A percentile compares a stretch with the other conserved stretches of the same genome.
Evolutionary conservation across 2,888 invertebrate genomes (phyloP).

Genomic region (Rambutsinella grinnellia): DNA sequence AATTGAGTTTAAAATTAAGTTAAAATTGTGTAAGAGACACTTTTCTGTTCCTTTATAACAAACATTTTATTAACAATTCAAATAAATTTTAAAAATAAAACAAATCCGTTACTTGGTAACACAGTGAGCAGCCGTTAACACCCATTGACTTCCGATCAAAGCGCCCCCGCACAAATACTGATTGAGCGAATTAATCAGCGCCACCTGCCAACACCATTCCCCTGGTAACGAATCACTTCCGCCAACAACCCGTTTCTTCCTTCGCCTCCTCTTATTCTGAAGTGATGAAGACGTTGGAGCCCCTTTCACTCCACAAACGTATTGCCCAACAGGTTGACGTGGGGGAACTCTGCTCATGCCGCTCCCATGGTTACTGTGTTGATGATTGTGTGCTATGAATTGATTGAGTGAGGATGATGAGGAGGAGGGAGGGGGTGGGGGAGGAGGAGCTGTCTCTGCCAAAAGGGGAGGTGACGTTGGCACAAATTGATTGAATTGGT

Average conservation of each 20-base stretch:
- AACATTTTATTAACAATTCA: not conserved
- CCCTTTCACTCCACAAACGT: conserved; percentile 94
- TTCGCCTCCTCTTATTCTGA: conserved; percentile 65
- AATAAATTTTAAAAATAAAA: not conserved
- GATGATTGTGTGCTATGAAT: too few relatives aligned
- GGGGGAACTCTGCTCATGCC: not conserved
- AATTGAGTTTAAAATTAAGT: not conserved
- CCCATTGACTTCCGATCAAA: conserved; percentile 92
- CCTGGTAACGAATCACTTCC: conserved; percentile 92
- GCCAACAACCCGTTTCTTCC: conserved; percentile 80
- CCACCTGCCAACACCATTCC: conserved; percentile 97
- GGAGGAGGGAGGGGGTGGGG: too few relatives aligned
- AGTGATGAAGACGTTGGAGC: conserved; percentile 74
- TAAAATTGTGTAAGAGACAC: not conserved
- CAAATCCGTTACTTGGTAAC: conserved; percentile 89
- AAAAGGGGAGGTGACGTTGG: conserved; percentile 66
- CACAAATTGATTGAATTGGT: conserved; percentile 13
- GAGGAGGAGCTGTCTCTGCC: conserved; percentile 38
- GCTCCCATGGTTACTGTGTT: not conserved
- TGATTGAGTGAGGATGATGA: too few relatives aligned
- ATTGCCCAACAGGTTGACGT: conserved; percentile 72
- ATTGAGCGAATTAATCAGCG: conserved; percentile 91
- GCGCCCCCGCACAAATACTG: conserved; percentile 95
- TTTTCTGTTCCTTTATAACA: not conserved
- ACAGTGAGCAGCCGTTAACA: conserved; percentile 90